Percentiles rank a stretch among this genome's conserved stretches.
Evolutionary conservation across 2,113 vertebrate species (phyloP).

Genomic region (Azemiops feae): DNA sequence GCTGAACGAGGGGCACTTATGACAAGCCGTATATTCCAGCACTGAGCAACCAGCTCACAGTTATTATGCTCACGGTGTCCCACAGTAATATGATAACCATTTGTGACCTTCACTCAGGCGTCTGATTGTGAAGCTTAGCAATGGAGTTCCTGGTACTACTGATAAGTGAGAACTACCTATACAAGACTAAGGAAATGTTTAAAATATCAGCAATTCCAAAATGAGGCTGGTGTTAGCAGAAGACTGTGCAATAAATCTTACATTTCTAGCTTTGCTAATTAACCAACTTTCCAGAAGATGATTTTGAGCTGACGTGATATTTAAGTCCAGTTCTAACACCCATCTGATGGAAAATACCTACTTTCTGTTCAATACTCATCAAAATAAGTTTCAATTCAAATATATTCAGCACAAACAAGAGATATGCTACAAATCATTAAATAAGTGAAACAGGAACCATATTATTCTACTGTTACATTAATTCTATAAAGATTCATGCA

Average conservation of each 20-base stretch:
- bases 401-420: neutral
- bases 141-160: neutral
- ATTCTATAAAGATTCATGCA: neutral
- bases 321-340: neutral
- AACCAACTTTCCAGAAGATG: neutral
- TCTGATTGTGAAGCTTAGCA: neutral
- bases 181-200: neutral
- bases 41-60: neutral
- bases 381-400: neutral
- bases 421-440: neutral
- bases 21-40: neutral
- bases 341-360: neutral
- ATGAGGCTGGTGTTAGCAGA: neutral
- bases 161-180: neutral
- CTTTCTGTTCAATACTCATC: neutral
- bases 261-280: neutral
- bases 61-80: neutral
- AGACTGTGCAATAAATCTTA: neutral
- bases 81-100: neutral
- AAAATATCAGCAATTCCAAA: neutral
- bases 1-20: neutral
- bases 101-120: neutral
- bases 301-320: neutral
- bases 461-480: neutral
- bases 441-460: neutral